phyloP scores from a whole-genome alignment of 1,140 invertebrate species.

The Philotrypesis tridentata region DNA sequence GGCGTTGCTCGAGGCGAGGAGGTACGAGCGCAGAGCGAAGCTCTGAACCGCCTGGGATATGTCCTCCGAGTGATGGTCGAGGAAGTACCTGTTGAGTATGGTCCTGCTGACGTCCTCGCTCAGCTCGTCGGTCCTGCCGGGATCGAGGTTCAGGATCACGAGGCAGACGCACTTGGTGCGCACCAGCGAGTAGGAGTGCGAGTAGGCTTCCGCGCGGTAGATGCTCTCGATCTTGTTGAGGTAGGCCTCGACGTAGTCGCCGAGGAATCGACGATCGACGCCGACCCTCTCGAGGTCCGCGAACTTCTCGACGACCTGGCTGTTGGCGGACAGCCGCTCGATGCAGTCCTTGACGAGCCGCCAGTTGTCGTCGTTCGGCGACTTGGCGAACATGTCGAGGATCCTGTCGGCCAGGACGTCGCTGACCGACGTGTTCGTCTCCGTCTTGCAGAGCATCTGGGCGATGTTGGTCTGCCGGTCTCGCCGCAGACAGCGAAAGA shows the following conservation, averaged over 20 bases:
- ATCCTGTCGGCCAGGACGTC: neutral
- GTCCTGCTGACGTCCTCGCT: neutral
- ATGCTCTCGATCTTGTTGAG: neutral
- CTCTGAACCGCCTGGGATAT: neutral
- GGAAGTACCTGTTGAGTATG: constrained; percentile 15
- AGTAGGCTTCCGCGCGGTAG: too few relatives aligned
- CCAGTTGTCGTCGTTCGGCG: neutral
- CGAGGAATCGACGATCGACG: neutral
- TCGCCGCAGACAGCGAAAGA: neutral
- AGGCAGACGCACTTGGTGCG: neutral
- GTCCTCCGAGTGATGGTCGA: neutral
- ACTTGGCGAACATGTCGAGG: neutral
- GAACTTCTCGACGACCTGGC: neutral
- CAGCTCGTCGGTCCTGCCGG: neutral
- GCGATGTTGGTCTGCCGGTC: neutral
- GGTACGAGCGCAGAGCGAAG: constrained; percentile 1
- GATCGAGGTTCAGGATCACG: neutral
- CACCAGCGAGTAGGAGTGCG: too few relatives aligned
- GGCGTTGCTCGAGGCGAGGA: neutral
- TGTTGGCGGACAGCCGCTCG: neutral
- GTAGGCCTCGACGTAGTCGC: neutral
- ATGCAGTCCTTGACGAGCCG: constrained; percentile 18
- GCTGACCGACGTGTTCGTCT: neutral
- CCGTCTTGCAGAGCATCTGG: neutral
- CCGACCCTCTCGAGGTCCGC: neutral